A percentile compares a stretch with the other conserved stretches of the same genome.
Conservation (phyloP, 2,797 vertebrate species). For the Xiphophorus birchmanni region DNA sequence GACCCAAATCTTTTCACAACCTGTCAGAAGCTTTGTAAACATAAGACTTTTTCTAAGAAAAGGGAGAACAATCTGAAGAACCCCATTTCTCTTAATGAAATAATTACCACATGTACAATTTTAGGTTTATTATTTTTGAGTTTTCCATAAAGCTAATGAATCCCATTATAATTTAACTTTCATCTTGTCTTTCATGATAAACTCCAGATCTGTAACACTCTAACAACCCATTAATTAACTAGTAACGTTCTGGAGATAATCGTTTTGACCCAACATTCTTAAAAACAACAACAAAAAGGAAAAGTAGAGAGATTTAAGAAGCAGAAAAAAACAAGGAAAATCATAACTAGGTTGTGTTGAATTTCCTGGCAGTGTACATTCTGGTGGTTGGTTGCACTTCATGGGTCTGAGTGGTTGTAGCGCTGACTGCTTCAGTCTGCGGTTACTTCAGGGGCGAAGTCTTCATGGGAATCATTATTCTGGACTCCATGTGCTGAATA, state of each 20-base stretch:
- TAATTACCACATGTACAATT: conserved; percentile 6
- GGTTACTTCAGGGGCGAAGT: conserved; percentile 77
- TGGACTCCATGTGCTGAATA: conserved; percentile 84
- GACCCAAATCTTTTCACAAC: neutral
- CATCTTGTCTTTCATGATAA: neutral
- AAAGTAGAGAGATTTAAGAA: conserved; percentile 1
- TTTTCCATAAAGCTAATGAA: conserved; percentile 24
- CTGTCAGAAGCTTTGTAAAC: conserved; percentile 33
- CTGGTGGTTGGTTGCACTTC: conserved; percentile 32
- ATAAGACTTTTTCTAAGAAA: conserved; percentile 9
- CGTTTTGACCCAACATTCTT: conserved; percentile 23
- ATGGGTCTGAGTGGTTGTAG: conserved; percentile 37
- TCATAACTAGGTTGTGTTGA: conserved; percentile 23
- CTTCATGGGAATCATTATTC: conserved; percentile 85
- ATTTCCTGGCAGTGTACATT: conserved; percentile 63
- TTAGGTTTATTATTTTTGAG: neutral
- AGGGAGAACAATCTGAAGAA: neutral
- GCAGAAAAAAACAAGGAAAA: conserved; percentile 35
- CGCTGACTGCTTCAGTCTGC: conserved; percentile 20
- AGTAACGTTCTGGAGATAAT: conserved; percentile 22
- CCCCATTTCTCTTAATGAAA: conserved; percentile 23
- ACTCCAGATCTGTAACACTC: conserved; percentile 18
- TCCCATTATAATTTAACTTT: neutral
- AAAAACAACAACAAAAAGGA: conserved; percentile 38
- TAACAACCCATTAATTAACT: conserved; percentile 54